Conservation (phyloP, 2,888 invertebrate species). For the Eupithecia vulgata region DNA sequence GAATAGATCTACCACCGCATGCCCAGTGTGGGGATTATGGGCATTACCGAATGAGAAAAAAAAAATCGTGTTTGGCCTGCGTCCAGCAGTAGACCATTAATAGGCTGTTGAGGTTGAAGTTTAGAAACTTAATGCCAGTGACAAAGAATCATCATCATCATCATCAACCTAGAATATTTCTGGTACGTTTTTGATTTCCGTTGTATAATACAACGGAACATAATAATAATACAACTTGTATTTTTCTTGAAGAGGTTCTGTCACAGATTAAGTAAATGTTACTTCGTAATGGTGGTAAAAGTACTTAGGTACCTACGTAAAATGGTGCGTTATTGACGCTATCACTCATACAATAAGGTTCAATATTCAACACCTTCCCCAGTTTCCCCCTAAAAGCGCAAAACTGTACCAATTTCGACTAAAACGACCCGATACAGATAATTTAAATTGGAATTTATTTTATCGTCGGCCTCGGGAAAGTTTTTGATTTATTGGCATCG, state of each 20-base stretch:
- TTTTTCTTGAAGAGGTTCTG: neutral
- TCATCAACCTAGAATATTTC: neutral
- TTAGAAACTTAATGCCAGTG: no score
- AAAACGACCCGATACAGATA: conserved; percentile 45
- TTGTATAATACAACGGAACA: no score
- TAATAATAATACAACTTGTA: no score
- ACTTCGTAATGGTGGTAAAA: neutral
- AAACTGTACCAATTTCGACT: conserved; percentile 34
- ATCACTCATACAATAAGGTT: neutral
- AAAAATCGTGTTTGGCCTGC: no score
- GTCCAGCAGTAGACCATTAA: no score
- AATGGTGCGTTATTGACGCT: neutral
- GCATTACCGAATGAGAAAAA: no score
- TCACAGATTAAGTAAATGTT: no score
- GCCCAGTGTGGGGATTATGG: no score
- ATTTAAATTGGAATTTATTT: conserved; percentile 53
- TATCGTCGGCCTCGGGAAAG: conserved; percentile 46
- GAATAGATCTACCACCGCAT: no score
- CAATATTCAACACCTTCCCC: neutral
- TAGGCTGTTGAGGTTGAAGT: no score
- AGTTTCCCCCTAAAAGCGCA: neutral
- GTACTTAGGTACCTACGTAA: no score
- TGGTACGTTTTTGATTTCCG: neutral
- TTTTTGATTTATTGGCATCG: conserved; percentile 55
- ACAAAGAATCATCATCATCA: no score